Base-by-base conservation (phyloP, 2,888 invertebrate genomes). In the Drosophila imparisetae region DNA sequence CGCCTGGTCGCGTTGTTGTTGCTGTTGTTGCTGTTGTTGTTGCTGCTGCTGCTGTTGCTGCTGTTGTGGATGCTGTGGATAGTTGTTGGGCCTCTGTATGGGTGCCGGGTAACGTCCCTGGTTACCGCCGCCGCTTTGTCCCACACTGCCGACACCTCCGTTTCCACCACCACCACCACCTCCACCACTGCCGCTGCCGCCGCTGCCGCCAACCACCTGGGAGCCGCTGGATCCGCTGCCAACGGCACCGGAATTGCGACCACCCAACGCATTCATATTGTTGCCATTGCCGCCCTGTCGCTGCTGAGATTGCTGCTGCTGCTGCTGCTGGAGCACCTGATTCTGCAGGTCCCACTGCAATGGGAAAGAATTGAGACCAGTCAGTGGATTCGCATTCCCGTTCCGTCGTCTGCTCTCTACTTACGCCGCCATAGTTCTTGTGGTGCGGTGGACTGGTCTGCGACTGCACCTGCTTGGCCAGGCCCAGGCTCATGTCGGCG, bases 361-460 rank as follows among this genome's bases (percentile, higher is more conserved):
- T 30, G 21, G 57, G 10, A 42, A 54, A 36, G 55, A 72, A 36
- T 42, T 42, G 42, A 66, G 48, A 49, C 40, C 24, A 65, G 11
- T 36, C 32, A 48, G 34, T 40, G 36, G 57, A 30, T 55, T 63
- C 36, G 32, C 45, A 29, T 38, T 24, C 34, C 30, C 27, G 38
- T 34, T 64, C 59, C 49, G 24, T 45, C 8, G 4, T 45, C 24
- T 45, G 48, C 42, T 71, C 48, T 70, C 48, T 70, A 92, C 93
- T 92, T 89, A 93, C 93, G 81, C 90, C 91, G 65, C 91, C 92
- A 81, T 93, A 93, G 74, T 91, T 93, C 79, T 93, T 93, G 84
- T 93, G 93, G 77, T 93, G 93, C 69, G 93, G 93, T 79, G 93
- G 93, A 88, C 93, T 93, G 73, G 92, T 92, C 80, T 93, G 93